Evolutionary conservation across 1,140 invertebrate genomes (phyloP).

Genomic region (Leucophenga varia): DNA sequence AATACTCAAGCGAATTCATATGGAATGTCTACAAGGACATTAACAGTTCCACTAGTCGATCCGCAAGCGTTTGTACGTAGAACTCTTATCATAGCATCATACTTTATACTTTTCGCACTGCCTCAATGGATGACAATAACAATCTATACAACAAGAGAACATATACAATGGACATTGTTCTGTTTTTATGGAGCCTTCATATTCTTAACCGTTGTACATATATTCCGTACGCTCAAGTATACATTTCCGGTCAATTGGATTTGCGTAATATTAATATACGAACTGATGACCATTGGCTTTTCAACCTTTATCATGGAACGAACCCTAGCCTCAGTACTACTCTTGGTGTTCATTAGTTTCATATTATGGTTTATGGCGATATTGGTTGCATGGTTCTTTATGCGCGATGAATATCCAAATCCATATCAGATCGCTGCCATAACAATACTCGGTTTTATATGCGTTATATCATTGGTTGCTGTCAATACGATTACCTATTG

Average conservation of each 20-base stretch:
- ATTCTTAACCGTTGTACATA: constrained; percentile 10
- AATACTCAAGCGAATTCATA: too few relatives aligned
- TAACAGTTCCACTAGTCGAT: too few relatives aligned
- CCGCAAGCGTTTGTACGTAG: constrained; percentile 1
- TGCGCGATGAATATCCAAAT: constrained; percentile 11
- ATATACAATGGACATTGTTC: constrained; percentile 13
- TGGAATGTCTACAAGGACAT: too few relatives aligned
- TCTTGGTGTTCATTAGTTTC: neutral
- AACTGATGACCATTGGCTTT: constrained; percentile 22
- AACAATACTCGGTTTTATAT: constrained; percentile 10
- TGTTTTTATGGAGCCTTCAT: constrained; percentile 5
- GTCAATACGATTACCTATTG: neutral
- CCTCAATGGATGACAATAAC: constrained; percentile 30
- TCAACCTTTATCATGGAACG: constrained; percentile 15
- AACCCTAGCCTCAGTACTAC: neutral
- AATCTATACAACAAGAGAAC: neutral
- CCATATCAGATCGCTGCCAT: constrained; percentile 7
- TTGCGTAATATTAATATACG: constrained; percentile 12
- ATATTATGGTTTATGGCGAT: neutral
- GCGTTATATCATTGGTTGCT: neutral
- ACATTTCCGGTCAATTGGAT: constrained; percentile 7
- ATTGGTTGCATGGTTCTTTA: neutral
- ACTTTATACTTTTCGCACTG: constrained; percentile 10
- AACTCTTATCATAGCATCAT: neutral
- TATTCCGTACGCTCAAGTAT: constrained; percentile 5